Percentiles rank a stretch among this genome's conserved stretches.
phyloP scores from a whole-genome alignment of 2,113 vertebrate genomes.

The Reinhardtius hippoglossoides region DNA sequence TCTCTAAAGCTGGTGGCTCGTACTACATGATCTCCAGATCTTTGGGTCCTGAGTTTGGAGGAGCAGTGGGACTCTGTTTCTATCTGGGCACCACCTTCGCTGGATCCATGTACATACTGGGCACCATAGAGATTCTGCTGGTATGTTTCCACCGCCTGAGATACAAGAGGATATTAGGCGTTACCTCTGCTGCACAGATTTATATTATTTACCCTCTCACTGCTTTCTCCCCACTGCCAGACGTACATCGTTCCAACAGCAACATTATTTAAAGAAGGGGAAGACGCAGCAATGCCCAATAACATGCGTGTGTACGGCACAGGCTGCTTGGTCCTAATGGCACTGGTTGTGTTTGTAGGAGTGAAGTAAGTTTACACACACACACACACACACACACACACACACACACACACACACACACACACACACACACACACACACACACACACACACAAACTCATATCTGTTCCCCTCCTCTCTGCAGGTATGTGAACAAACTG shows the following conservation, averaged over 20 bases:
- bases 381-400: not conserved
- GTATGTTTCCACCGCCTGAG: slow-evolving; percentile 48
- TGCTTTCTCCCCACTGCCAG: slow-evolving; percentile 68
- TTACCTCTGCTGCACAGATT: not conserved
- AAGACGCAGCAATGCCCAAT: slow-evolving; percentile 76
- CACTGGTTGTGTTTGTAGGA: slow-evolving; percentile 93
- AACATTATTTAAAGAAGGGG: slow-evolving; percentile 73
- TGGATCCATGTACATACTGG: slow-evolving; percentile 85
- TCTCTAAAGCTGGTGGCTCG: slow-evolving; percentile 81
- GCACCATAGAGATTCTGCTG: slow-evolving; percentile 85
- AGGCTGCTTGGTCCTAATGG: slow-evolving; percentile 89
- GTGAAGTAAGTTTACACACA: slow-evolving; percentile 84
- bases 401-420: not conserved
- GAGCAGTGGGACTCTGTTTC: slow-evolving; percentile 84
- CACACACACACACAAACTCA: not conserved
- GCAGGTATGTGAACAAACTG: slow-evolving; percentile 92
- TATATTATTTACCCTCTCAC: not conserved
- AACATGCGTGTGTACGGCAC: slow-evolving; percentile 93
- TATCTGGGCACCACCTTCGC: slow-evolving; percentile 86
- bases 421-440: not conserved
- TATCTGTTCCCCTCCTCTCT: not conserved
- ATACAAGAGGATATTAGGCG: not conserved
- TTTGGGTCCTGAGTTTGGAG: slow-evolving; percentile 85
- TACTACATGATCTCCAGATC: slow-evolving; percentile 88
- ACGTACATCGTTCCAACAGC: slow-evolving; percentile 89